Base-by-base conservation (phyloP, 2,797 vertebrate species). In the Danio jaintianensis region DNA sequence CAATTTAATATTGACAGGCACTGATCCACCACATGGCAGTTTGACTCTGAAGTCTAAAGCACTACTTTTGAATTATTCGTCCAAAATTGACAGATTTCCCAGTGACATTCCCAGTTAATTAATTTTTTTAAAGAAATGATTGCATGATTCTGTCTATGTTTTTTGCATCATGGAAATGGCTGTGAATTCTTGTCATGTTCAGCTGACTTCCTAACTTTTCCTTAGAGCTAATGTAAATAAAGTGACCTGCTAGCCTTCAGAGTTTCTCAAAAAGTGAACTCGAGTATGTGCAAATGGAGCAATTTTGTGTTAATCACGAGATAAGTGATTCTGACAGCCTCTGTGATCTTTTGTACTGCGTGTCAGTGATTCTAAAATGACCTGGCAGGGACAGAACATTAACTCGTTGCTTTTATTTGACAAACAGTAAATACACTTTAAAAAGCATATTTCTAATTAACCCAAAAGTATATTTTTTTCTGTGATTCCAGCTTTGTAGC, bases 401-500 rank as follows among this genome's bases (percentile, higher is more conserved):
- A 43, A 38, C 76, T 53, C 72, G 47, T 80, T 40, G 73, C 53
- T 75, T 81, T 69, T 45, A 73, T 77, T 69, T 68, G 1, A 45
- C 20, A n/a, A 42, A 71, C 48, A 71, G 75, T 79, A 67, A 75
- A 69, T 75, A 62, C 58, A 62, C 70, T 80, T 62, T 12, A 71
- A 77, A 80, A 88, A 73, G 47, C 76, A 77, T 78, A 73, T 79
- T 29, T 85, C 72, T 90, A 86, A 91, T 88, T 91, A 86, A 86
- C 85, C 87, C 43, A 47, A 87, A 91, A 87, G 29, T 83, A 86
- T 85, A 79, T 79, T 64, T 22, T 59, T 84, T 88, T 90, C 86
- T 89, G 84, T 87, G 80, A 81, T 88, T 88, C 90, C 89, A 81
- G 88, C 87, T 91, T 92, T 91, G 90, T 89, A 94, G 94, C 89